These are phyloP conservation scores for Xestobium rufovillosum DNA, from an alignment of 2,888 invertebrate species.

Conservation along the genomic window DNA sequence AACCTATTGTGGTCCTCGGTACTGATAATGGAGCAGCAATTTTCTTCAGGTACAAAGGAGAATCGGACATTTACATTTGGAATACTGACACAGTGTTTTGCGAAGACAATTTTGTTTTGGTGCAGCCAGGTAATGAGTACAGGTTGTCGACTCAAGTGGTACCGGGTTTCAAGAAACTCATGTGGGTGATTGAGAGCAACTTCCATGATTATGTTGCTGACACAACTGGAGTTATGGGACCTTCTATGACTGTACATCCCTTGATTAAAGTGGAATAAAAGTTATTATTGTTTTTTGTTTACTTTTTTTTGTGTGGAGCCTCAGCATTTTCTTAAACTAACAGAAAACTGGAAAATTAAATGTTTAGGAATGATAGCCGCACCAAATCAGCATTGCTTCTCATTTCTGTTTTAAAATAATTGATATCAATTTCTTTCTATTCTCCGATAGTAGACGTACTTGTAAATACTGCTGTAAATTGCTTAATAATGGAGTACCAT, in stretches of 20 bases:
- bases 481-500: constrained; percentile 58
- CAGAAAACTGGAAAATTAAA: no score
- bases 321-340: no score
- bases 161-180: constrained; percentile 51
- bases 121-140: constrained; percentile 52
- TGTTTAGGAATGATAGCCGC: no score
- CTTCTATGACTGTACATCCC: constrained; percentile 54
- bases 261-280: constrained; percentile 50
- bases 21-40: constrained; percentile 53
- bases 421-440: no score
- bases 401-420: no score
- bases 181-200: constrained; percentile 61
- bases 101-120: constrained; percentile 49
- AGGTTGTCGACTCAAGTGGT: constrained; percentile 54
- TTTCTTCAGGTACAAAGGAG: constrained; percentile 56
- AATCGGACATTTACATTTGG: constrained; percentile 58
- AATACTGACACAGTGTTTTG: constrained; percentile 52
- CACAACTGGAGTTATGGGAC: constrained; percentile 54
- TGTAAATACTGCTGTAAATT: no score
- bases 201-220: constrained; percentile 57
- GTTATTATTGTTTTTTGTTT: no score
- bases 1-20: constrained; percentile 51
- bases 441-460: no score
- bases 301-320: no score
- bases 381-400: no score